Evolutionary conservation across 2,113 vertebrate genomes (phyloP).

Genomic region (Syngnathus scovelli): DNA sequence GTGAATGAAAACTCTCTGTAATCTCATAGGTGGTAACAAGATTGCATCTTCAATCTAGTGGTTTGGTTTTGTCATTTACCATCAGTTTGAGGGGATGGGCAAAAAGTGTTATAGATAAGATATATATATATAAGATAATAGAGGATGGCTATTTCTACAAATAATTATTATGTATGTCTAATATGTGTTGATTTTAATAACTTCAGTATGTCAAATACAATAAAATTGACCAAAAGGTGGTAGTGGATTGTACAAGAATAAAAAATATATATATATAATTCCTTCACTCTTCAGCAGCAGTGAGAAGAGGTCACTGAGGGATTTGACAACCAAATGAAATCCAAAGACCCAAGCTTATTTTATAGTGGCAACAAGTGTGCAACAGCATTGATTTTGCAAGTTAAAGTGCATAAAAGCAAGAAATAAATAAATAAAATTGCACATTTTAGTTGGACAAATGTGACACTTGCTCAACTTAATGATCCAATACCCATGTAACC

Average conservation of each 20-base stretch:
- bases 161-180: too few species aligned
- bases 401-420: not conserved
- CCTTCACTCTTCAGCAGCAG: not conserved
- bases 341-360: not conserved
- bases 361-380: not conserved
- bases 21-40: not conserved
- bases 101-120: too few species aligned
- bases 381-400: not conserved
- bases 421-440: not conserved
- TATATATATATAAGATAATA: too few species aligned
- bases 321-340: slow-evolving; percentile 1
- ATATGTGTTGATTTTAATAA: too few species aligned
- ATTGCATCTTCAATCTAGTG: not conserved
- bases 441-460: not conserved
- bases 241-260: not conserved
- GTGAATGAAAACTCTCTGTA: not conserved
- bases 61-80: not conserved
- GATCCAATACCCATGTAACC: slow-evolving; percentile 25
- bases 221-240: not conserved
- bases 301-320: not conserved
- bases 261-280: not conserved
- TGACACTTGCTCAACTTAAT: slow-evolving; percentile 25
- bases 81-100: not conserved
- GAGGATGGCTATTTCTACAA: too few species aligned
- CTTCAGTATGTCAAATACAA: too few species aligned